Conservation (phyloP, 2,888 invertebrate genomes). For the Arge pagana region DNA sequence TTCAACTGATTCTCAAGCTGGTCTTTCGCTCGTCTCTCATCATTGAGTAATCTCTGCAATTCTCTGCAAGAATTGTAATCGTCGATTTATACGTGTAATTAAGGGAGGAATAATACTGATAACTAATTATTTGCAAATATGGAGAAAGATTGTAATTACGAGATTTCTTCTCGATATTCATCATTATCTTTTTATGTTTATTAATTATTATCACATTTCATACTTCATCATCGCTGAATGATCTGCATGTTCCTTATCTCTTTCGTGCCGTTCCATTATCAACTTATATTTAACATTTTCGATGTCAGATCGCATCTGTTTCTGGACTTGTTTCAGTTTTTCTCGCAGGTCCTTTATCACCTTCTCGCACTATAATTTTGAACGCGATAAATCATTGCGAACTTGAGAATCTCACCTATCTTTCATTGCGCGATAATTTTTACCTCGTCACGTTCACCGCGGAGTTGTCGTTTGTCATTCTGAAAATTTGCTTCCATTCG, state of each 20-base stretch:
- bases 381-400: not conserved
- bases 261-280: constrained; percentile 76
- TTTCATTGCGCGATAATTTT: constrained; percentile 7
- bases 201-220: constrained; percentile 36
- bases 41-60: constrained; percentile 74
- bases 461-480: constrained; percentile 68
- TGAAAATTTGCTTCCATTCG: constrained; percentile 84
- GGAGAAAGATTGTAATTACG: too few species aligned
- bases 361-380: constrained; percentile 63
- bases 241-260: constrained; percentile 80
- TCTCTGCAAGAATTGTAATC: too few species aligned
- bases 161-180: too few species aligned
- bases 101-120: too few species aligned
- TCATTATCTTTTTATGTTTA: not conserved
- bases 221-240: constrained; percentile 76
- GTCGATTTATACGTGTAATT: too few species aligned
- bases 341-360: constrained; percentile 64
- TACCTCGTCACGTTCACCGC: constrained; percentile 62
- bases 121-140: too few species aligned
- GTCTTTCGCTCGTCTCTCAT: constrained; percentile 76
- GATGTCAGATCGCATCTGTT: constrained; percentile 65
- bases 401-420: not conserved
- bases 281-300: constrained; percentile 75
- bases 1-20: constrained; percentile 70
- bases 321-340: constrained; percentile 64